Conservation (phyloP, 1,140 invertebrate genomes). For the Lerema accius region DNA sequence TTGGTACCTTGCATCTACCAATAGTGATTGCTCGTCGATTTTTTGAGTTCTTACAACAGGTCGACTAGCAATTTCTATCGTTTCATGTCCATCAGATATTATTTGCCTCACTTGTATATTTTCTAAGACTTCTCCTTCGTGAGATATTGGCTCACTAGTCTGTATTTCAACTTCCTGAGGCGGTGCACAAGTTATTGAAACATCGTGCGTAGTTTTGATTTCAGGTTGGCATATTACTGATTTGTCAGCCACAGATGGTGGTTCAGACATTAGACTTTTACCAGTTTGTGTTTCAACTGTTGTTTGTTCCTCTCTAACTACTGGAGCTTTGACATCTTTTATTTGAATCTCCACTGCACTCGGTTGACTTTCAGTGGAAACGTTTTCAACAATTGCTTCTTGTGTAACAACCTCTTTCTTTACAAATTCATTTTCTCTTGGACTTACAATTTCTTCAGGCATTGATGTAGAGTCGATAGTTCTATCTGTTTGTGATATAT, state of each 20-base stretch:
- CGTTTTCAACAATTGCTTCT: slow-evolving; percentile 27
- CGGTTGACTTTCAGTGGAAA: slow-evolving; percentile 2
- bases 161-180: slow-evolving; percentile 85
- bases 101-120: slow-evolving; percentile 88
- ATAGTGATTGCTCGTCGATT: slow-evolving; percentile 81
- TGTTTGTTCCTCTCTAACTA: slow-evolving; percentile 13
- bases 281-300: slow-evolving; percentile 84
- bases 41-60: slow-evolving; percentile 81
- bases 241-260: slow-evolving; percentile 63
- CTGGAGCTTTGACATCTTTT: slow-evolving; percentile 33
- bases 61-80: slow-evolving; percentile 90
- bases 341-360: slow-evolving; percentile 20
- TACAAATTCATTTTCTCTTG: slow-evolving; percentile 46
- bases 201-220: slow-evolving; percentile 65
- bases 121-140: slow-evolving; percentile 80
- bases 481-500: slow-evolving; percentile 82
- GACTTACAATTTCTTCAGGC: slow-evolving; percentile 83
- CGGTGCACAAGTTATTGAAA: slow-evolving; percentile 77
- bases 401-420: slow-evolving; percentile 38
- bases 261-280: slow-evolving; percentile 76
- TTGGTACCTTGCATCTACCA: slow-evolving; percentile 90
- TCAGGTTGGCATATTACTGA: slow-evolving; percentile 72
- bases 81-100: slow-evolving; percentile 87
- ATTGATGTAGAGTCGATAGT: slow-evolving; percentile 85
- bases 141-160: slow-evolving; percentile 80